These are phyloP conservation scores for Odocoileus virginianus DNA, from an alignment of 2,113 vertebrate genomes.

Conservation along the genomic window DNA sequence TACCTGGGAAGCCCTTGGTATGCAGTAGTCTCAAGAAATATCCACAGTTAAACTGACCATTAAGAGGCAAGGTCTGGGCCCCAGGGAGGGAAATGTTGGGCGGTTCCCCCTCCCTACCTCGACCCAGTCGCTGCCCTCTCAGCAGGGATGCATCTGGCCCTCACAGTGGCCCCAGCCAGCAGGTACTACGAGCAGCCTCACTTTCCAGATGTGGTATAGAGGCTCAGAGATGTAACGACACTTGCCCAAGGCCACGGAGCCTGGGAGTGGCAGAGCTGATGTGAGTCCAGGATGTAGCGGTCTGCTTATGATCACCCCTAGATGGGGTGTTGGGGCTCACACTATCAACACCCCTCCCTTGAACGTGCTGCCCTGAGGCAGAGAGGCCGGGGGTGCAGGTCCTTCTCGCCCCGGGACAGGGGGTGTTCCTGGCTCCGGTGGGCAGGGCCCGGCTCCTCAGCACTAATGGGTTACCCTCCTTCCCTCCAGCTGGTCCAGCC, in stretches of 20 bases:
- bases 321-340: neutral
- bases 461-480: neutral
- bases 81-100: neutral
- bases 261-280: neutral
- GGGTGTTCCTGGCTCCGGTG: neutral
- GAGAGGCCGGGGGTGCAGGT: neutral
- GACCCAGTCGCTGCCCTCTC: neutral
- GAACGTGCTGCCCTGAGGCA: neutral
- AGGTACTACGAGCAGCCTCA: neutral
- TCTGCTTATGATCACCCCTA: neutral
- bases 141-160: neutral
- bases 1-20: neutral
- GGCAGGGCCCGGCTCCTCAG: neutral
- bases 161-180: neutral
- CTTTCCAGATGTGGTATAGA: neutral
- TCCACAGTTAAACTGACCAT: fast-evolving
- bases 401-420: neutral
- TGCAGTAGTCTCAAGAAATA: neutral
- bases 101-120: fast-evolving
- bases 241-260: neutral
- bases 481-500: neutral
- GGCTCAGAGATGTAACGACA: neutral
- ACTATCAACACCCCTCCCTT: neutral
- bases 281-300: neutral
- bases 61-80: neutral